These are phyloP conservation scores for Pipistrellus pipistrellus DNA, from an alignment of 2,797 vertebrate genomes.

Conservation along the genomic window DNA sequence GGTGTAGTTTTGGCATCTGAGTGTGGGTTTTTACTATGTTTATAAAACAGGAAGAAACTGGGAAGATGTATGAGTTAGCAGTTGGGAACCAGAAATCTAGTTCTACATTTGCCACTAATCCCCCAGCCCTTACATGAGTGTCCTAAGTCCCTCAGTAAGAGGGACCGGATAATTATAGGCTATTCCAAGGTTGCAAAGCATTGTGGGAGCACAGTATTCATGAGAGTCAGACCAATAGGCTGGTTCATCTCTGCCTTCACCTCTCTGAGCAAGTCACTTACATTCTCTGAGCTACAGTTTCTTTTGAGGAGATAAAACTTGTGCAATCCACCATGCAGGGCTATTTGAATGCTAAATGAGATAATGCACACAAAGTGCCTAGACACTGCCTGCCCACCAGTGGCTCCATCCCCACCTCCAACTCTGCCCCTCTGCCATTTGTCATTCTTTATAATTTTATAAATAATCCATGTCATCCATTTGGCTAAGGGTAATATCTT, in stretches of 20 bases:
- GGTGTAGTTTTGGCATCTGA: neutral
- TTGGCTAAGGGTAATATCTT: neutral
- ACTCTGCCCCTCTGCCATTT: neutral
- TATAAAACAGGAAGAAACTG: neutral
- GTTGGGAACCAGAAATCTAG: neutral
- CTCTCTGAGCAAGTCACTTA: neutral
- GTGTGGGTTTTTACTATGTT: neutral
- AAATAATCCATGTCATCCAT: neutral
- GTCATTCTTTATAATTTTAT: neutral
- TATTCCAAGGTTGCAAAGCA: neutral
- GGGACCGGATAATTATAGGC: neutral
- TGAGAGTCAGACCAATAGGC: neutral
- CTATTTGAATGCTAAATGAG: neutral
- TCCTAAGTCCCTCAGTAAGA: neutral
- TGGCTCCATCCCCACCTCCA: neutral
- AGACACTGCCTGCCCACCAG: neutral
- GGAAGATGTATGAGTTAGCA: neutral
- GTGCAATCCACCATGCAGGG: neutral
- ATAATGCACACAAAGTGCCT: neutral
- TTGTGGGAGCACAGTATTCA: neutral
- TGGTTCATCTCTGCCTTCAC: neutral
- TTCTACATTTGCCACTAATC: neutral
- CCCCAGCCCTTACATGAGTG: neutral
- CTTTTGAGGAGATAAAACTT: neutral
- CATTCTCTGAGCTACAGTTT: neutral